phyloP scores from a whole-genome alignment of 1,140 invertebrate species.

The Megalonaias nervosa region DNA sequence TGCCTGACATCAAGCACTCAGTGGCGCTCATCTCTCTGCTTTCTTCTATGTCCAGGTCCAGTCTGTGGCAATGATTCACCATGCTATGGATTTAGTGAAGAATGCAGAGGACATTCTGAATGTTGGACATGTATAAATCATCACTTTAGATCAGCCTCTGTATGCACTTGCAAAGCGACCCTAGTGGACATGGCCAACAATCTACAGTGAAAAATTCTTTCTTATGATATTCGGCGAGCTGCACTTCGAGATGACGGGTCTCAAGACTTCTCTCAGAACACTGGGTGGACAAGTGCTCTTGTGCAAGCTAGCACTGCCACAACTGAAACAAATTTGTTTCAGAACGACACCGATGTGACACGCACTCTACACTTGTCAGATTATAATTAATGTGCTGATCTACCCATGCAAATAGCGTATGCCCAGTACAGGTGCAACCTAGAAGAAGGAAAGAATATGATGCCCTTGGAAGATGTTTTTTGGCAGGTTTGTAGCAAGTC shows the following conservation, averaged over 20 bases:
- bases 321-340: conserved; percentile 38
- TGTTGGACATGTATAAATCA: conserved; percentile 33
- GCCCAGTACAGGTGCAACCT: not conserved
- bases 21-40: conserved; percentile 17
- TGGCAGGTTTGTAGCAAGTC: not conserved
- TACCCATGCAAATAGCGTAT: conserved; percentile 8
- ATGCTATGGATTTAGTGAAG: conserved; percentile 31
- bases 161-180: conserved; percentile 43
- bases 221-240: conserved; percentile 37
- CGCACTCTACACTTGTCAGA: conserved; percentile 24
- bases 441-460: not conserved
- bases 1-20: conserved; percentile 4
- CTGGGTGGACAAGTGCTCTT: conserved; percentile 44
- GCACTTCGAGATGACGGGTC: conserved; percentile 31
- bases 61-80: conserved; percentile 38
- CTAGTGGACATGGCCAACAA: conserved; percentile 46
- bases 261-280: conserved; percentile 41
- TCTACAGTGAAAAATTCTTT: conserved; percentile 49
- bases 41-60: conserved; percentile 29
- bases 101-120: conserved; percentile 30
- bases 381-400: conserved; percentile 7
- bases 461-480: conserved; percentile 4
- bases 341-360: conserved; percentile 23
- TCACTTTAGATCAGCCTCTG: conserved; percentile 42
- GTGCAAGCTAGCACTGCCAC: conserved; percentile 38